Base-by-base conservation (phyloP, 2,888 invertebrate genomes). In the Tetropium fuscum region DNA sequence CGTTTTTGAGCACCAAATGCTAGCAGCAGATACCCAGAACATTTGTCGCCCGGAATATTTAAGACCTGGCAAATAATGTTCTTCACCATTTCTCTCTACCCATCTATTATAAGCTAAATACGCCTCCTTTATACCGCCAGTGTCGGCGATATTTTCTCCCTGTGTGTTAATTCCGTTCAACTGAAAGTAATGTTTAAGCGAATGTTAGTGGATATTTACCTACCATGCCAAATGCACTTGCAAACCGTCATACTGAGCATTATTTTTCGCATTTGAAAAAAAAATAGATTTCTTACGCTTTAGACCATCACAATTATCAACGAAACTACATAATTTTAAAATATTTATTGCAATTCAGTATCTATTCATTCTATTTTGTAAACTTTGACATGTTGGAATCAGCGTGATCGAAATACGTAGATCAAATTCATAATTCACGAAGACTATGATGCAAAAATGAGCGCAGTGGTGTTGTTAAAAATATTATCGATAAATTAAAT, bases 111-210 rank as follows among this genome's bases (percentile, higher is more conserved):
- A 81, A 30, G 81, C 81, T 62, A 78, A 69, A 70, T 81, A 97
- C 0, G 96, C 93, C 80, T 96, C 92, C 79, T 95, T 96, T 67
- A 96, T 89, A 2, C 96, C 97, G 3, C 95, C 96, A 78, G 95
- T 97, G 79, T 97, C 97, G 0, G 97, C 97, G 59, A 97, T 96
- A 80, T 97, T 96, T 80, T 97, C 96, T 10, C 95, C 95, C 82
- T 95, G 94, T 0, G 95, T 95, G 76, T 93, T 93, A 66, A 94
- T 90, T 56, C 97, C 97, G 76, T 95, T 95, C 54, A 97, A 79
- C 94, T 94, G 80, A 11, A 82, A 71, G 61, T 60, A 65, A 66
- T 62, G 47, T 54, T 64, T 66, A 60, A 68, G 66, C 59, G 48
- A 38, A 51, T 60, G 72, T 70, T 71, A 69, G 69, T 66, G 53